Evolutionary conservation across 2,113 vertebrate genomes (phyloP).

Genomic region (Strigops habroptila): DNA sequence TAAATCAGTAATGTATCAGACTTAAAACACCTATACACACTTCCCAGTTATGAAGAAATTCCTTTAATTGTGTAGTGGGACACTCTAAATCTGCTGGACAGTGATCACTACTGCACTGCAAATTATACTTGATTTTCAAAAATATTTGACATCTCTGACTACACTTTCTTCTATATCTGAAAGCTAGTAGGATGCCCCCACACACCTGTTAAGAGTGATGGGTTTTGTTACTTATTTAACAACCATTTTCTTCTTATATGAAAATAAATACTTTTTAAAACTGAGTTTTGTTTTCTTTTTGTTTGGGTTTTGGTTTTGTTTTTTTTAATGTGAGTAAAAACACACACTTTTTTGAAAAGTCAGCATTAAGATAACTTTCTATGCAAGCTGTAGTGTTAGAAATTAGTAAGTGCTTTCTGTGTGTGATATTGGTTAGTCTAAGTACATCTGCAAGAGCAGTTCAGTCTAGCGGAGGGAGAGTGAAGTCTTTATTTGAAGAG

Average conservation of each 20-base stretch:
- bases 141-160: neutral
- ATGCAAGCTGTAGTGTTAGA: neutral
- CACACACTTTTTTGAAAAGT: neutral
- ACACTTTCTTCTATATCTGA: neutral
- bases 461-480: neutral
- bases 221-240: neutral
- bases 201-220: neutral
- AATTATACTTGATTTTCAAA: neutral
- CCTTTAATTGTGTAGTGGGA: neutral
- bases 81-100: neutral
- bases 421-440: neutral
- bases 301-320: rapidly evolving
- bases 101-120: neutral
- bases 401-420: neutral
- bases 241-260: neutral
- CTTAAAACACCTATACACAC: neutral
- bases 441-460: neutral
- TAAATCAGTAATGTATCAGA: neutral
- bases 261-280: neutral
- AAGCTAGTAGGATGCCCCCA: neutral
- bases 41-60: neutral
- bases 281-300: neutral
- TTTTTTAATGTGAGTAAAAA: neutral
- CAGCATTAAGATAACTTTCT: neutral
- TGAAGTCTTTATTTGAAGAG: neutral